phyloP scores from a whole-genome alignment of 2,797 vertebrate genomes.

The Galaxias olidus region DNA sequence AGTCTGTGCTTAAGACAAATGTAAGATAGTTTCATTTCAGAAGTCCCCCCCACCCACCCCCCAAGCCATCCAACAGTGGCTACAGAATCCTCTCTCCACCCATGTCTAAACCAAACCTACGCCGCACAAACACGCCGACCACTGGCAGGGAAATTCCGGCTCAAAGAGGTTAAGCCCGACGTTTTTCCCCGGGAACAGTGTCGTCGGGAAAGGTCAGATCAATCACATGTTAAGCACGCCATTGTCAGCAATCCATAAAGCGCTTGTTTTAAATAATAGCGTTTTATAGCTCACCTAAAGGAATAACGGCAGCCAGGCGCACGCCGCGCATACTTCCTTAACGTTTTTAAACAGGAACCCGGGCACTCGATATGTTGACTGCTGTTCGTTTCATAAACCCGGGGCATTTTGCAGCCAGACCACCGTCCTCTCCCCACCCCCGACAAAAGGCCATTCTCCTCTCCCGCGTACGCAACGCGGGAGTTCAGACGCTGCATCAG shows the following conservation, averaged over 20 bases:
- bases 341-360: slow-evolving; percentile 57
- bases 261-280: slow-evolving; percentile 83
- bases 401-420: slow-evolving; percentile 69
- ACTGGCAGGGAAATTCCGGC: slow-evolving; percentile 67
- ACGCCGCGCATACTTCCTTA: slow-evolving; percentile 43
- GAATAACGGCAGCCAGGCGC: slow-evolving; percentile 64
- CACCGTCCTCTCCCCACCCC: slow-evolving; percentile 41
- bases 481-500: slow-evolving; percentile 54
- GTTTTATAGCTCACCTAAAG: slow-evolving; percentile 81
- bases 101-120: too few species aligned
- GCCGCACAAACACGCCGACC: slow-evolving; percentile 15
- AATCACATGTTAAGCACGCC: slow-evolving; percentile 77
- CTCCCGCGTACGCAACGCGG: slow-evolving; percentile 45
- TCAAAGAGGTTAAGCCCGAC: slow-evolving; percentile 78
- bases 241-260: slow-evolving; percentile 78
- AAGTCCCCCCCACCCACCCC: too few species aligned
- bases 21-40: too few species aligned
- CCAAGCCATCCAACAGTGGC: too few species aligned
- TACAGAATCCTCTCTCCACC: too few species aligned
- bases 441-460: slow-evolving; percentile 64
- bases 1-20: too few species aligned
- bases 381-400: slow-evolving; percentile 72
- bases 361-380: slow-evolving; percentile 72
- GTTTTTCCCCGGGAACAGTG: slow-evolving; percentile 72
- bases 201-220: slow-evolving; percentile 79